These are phyloP conservation scores for Apodemia duryi DNA, from an alignment of 2,888 invertebrate species.

Conservation along the genomic window DNA sequence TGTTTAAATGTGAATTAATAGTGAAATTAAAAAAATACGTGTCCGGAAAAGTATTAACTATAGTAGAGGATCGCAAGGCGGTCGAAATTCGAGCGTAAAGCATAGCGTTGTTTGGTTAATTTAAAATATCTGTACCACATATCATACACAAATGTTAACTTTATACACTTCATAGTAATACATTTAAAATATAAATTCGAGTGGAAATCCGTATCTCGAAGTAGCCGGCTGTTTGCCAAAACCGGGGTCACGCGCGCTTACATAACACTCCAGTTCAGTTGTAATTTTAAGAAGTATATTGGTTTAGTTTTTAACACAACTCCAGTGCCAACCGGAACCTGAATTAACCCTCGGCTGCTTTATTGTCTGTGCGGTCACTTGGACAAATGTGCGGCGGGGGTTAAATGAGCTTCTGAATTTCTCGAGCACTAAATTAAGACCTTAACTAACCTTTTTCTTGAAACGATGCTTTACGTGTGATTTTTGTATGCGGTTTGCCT, in stretches of 20 bases:
- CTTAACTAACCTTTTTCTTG: slow-evolving; percentile 5
- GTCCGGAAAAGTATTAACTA: too few relatives aligned
- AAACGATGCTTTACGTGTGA: slow-evolving; percentile 4
- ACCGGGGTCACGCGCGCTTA: slow-evolving; percentile 55
- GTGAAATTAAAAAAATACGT: too few relatives aligned
- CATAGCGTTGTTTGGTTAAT: too few relatives aligned
- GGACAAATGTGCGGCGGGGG: slow-evolving; percentile 32
- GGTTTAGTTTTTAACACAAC: slow-evolving; percentile 67
- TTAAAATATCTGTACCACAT: too few relatives aligned
- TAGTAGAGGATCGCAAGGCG: too few relatives aligned
- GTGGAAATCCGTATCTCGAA: slow-evolving; percentile 27
- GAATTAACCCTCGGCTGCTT: slow-evolving; percentile 55
- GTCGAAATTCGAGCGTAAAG: too few relatives aligned
- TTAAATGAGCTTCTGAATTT: slow-evolving; percentile 12
- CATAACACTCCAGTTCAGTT: slow-evolving; percentile 46
- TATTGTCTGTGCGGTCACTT: slow-evolving; percentile 40
- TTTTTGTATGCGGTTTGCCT: not conserved
- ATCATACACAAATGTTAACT: too few relatives aligned
- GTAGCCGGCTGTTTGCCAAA: slow-evolving; percentile 50
- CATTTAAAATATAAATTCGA: slow-evolving; percentile 21
- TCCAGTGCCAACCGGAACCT: slow-evolving; percentile 47
- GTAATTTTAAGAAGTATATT: slow-evolving; percentile 69
- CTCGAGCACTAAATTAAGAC: slow-evolving; percentile 12
- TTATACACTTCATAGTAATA: not conserved
- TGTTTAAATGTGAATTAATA: too few relatives aligned